phyloP scores from a whole-genome alignment of 2,113 vertebrate genomes.

The Leuciscus idus region DNA sequence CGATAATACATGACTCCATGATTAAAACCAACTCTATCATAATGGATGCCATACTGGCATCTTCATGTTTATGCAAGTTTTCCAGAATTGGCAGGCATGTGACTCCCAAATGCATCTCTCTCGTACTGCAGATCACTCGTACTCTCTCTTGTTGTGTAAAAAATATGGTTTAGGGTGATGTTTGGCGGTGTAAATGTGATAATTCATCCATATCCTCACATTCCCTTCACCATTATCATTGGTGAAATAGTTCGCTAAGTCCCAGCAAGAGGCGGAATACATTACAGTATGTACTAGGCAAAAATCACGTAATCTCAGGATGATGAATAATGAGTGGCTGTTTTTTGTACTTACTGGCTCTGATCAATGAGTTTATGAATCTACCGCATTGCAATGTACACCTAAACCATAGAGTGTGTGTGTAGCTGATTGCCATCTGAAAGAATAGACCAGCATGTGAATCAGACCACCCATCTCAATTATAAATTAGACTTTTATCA shows the following conservation, averaged over 20 bases:
- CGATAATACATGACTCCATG: not conserved
- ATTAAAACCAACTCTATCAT: slow-evolving; percentile 15
- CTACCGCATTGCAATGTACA: slow-evolving; percentile 18
- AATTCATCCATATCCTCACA: slow-evolving; percentile 2
- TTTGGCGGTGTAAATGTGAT: not conserved
- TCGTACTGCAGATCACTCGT: not conserved
- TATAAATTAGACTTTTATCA: slow-evolving; percentile 18
- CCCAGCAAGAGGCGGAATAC: slow-evolving; percentile 13
- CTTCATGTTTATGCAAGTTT: slow-evolving; percentile 6
- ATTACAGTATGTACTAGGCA: slow-evolving; percentile 23
- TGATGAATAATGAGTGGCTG: slow-evolving; percentile 44
- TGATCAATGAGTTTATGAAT: slow-evolving; percentile 45
- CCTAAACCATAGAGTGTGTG: not conserved
- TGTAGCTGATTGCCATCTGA: not conserved
- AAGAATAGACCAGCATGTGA: slow-evolving; percentile 28
- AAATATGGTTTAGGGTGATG: not conserved
- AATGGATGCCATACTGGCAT: not conserved
- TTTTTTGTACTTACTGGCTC: slow-evolving; percentile 21
- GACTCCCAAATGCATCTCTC: slow-evolving; percentile 8
- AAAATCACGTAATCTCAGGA: not conserved
- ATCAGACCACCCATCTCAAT: not conserved
- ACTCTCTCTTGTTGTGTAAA: not conserved
- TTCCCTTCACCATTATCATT: not conserved
- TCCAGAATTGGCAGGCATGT: not conserved
- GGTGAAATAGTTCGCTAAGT: not conserved